A percentile compares a stretch with the other conserved stretches of the same genome.
Conservation (phyloP, 2,113 vertebrate genomes). For the Chaetodon trifascialis region DNA sequence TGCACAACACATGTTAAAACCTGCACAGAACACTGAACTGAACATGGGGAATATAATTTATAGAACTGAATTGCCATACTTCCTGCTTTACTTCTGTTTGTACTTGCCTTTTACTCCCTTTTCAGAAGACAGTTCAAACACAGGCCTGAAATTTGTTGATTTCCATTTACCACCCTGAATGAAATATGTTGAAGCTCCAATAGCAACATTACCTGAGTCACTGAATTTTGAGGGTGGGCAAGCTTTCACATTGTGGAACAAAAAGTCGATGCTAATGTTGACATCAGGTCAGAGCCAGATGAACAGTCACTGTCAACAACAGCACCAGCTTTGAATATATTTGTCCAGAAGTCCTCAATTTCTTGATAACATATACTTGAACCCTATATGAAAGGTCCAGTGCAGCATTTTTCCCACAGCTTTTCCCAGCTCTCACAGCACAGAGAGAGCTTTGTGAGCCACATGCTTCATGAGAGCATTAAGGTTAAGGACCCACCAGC, state of each 20-base stretch:
- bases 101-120: not conserved
- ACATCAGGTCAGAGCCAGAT: not conserved
- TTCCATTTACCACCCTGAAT: not conserved
- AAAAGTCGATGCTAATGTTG: not conserved
- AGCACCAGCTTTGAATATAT: not conserved
- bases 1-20: no score
- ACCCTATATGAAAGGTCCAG: slow-evolving; percentile 5
- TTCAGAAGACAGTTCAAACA: not conserved
- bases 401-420: slow-evolving; percentile 3
- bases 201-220: not conserved
- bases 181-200: not conserved
- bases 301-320: not conserved
- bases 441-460: not conserved
- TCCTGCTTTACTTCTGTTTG: not conserved
- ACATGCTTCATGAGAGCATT: not conserved
- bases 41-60: not conserved
- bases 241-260: not conserved
- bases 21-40: no score
- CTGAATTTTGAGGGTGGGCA: not conserved
- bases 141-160: not conserved
- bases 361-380: slow-evolving; percentile 11
- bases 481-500: slow-evolving; percentile 48
- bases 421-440: not conserved
- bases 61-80: not conserved
- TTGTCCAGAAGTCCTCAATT: not conserved